These are phyloP conservation scores for Dinothrombium tinctorium DNA, from an alignment of 1,140 invertebrate genomes.

Conservation along the genomic window DNA sequence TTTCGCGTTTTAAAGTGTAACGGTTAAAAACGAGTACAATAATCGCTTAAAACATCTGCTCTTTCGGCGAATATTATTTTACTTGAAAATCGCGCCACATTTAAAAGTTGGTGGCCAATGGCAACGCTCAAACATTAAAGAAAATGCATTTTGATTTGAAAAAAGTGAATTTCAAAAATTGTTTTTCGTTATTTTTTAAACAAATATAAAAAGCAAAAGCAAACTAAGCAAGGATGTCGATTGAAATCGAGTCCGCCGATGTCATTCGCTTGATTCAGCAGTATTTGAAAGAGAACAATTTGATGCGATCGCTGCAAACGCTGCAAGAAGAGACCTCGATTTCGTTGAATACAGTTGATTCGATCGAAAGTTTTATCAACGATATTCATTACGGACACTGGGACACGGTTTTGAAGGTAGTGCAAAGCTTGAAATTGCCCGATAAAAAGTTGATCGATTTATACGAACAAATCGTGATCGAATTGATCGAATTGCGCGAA, in stretches of 20 bases:
- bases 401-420: conserved; percentile 94
- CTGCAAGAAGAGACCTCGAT: conserved; percentile 98
- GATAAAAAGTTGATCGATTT: conserved; percentile 96
- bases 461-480: conserved; percentile 98
- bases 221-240: conserved; percentile 45
- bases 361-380: conserved; percentile 86
- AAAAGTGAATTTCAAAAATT: too few relatives aligned
- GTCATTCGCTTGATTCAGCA: conserved; percentile 95
- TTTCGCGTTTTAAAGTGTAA: too few relatives aligned
- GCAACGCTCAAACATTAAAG: too few relatives aligned
- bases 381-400: conserved; percentile 98
- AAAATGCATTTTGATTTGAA: too few relatives aligned
- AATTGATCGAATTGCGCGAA: conserved; percentile 88
- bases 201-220: too few relatives aligned
- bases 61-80: too few relatives aligned
- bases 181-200: too few relatives aligned
- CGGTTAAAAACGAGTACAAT: too few relatives aligned
- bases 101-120: too few relatives aligned
- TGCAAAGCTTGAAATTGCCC: conserved; percentile 86
- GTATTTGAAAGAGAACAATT: conserved; percentile 93
- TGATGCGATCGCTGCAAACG: conserved; percentile 66
- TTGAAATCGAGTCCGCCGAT: conserved; percentile 95
- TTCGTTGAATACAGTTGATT: conserved; percentile 93
- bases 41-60: too few relatives aligned
- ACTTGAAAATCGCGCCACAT: too few relatives aligned